Percentiles rank a stretch among this genome's conserved stretches.
Evolutionary conservation across 2,113 vertebrate species (phyloP).

Genomic region (Sebastes schlegelii): DNA sequence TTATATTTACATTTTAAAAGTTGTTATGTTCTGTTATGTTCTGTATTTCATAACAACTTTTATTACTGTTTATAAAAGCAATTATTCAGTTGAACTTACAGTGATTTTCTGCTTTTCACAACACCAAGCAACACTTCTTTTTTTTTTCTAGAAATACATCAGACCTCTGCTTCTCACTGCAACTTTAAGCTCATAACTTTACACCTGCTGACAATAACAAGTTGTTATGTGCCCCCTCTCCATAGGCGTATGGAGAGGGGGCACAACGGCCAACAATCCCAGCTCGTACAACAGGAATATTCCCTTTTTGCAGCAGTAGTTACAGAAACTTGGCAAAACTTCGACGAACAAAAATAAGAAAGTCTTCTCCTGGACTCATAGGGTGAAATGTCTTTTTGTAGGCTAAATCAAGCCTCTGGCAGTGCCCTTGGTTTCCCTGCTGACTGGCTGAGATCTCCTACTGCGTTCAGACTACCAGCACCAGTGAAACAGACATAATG

Average conservation of each 20-base stretch:
- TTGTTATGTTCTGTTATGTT: too few species aligned
- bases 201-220: slow-evolving; percentile 32
- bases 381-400: slow-evolving; percentile 67
- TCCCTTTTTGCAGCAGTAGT: slow-evolving; percentile 39
- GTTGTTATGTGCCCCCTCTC: too few species aligned
- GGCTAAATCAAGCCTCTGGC: slow-evolving; percentile 69
- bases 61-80: slow-evolving; percentile 26
- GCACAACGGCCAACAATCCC: slow-evolving; percentile 15
- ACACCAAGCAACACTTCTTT: not conserved
- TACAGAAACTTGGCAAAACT: slow-evolving; percentile 65
- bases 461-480: slow-evolving; percentile 58
- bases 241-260: not conserved
- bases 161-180: not conserved
- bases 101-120: slow-evolving; percentile 7
- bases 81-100: slow-evolving; percentile 30
- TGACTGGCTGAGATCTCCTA: slow-evolving; percentile 63
- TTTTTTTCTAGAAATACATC: not conserved
- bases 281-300: slow-evolving; percentile 27
- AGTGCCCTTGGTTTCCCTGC: slow-evolving; percentile 59
- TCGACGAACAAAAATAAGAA: slow-evolving; percentile 45
- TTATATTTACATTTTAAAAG: not conserved
- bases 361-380: slow-evolving; percentile 52
- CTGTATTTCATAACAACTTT: slow-evolving; percentile 20
- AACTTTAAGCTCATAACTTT: slow-evolving; percentile 13
- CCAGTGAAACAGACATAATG: slow-evolving; percentile 19